These are phyloP conservation scores for Oceanites oceanicus DNA, from an alignment of 2,113 vertebrate species.

Conservation along the genomic window DNA sequence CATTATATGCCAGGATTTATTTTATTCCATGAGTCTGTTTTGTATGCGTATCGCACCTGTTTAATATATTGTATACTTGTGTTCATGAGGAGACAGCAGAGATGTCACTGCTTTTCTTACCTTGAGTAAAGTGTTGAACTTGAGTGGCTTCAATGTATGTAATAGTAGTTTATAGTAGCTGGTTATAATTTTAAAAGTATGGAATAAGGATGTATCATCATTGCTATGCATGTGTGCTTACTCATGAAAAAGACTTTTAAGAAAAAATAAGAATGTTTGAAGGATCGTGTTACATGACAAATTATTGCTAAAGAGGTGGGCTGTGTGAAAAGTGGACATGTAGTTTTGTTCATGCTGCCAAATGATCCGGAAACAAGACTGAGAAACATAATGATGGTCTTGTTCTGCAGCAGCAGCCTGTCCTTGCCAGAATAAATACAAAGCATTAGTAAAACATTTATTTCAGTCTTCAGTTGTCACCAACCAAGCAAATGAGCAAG, in stretches of 20 bases:
- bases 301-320: not conserved
- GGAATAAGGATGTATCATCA: not conserved
- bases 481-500: not conserved
- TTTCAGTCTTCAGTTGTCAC: conserved; percentile 6
- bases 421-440: not conserved
- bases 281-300: not conserved
- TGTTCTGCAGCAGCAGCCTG: not conserved
- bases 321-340: not conserved
- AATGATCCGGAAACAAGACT: not conserved
- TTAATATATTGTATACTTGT: not conserved
- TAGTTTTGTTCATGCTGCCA: not conserved
- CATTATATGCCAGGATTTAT: not conserved
- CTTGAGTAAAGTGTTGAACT: not conserved
- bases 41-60: not conserved
- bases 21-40: not conserved
- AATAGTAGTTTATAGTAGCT: not conserved
- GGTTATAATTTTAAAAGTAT: not conserved
- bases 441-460: not conserved
- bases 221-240: not conserved
- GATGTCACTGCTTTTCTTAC: not conserved
- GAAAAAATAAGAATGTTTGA: not conserved
- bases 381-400: not conserved
- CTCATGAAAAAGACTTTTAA: not conserved
- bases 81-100: not conserved
- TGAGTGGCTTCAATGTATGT: not conserved